phyloP scores from a whole-genome alignment of 2,888 invertebrate genomes.

The Scaptomyza caliginosa region DNA sequence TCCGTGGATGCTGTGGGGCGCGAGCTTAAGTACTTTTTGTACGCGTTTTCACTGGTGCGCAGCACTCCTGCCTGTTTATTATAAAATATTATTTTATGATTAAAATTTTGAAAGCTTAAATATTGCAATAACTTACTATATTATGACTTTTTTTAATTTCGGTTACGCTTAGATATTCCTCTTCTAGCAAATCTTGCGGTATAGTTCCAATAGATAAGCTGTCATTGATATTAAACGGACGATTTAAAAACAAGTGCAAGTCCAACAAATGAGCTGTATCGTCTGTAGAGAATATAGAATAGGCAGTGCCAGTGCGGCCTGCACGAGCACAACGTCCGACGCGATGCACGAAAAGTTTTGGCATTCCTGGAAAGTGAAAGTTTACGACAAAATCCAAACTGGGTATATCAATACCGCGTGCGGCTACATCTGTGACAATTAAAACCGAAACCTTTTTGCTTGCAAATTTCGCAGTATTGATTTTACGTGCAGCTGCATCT shows the following conservation, averaged over 20 bases:
- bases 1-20: conserved; percentile 95
- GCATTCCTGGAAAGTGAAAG: conserved; percentile 97
- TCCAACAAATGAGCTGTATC: conserved; percentile 97
- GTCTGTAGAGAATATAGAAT: conserved; percentile 94
- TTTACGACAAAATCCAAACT: conserved; percentile 98
- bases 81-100: not conserved
- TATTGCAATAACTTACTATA: conserved; percentile 86
- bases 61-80: conserved; percentile 86
- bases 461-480: conserved; percentile 95
- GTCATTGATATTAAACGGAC: conserved; percentile 86
- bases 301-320: conserved; percentile 95
- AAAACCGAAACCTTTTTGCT: conserved; percentile 92
- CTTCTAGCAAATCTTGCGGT: conserved; percentile 92
- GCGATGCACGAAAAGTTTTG: conserved; percentile 98
- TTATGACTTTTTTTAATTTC: conserved; percentile 91
- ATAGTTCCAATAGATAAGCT: conserved; percentile 87
- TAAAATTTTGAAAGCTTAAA: not conserved
- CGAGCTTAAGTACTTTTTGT: conserved; percentile 94
- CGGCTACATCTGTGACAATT: conserved; percentile 98
- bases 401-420: conserved; percentile 98
- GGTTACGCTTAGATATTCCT: conserved; percentile 91
- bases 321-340: conserved; percentile 99
- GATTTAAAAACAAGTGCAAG: conserved; percentile 95
- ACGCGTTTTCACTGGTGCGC: conserved; percentile 93
- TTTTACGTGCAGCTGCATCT: conserved; percentile 97